These are phyloP conservation scores for Arizona elegans DNA, from an alignment of 2,113 vertebrate genomes.

Conservation along the genomic window DNA sequence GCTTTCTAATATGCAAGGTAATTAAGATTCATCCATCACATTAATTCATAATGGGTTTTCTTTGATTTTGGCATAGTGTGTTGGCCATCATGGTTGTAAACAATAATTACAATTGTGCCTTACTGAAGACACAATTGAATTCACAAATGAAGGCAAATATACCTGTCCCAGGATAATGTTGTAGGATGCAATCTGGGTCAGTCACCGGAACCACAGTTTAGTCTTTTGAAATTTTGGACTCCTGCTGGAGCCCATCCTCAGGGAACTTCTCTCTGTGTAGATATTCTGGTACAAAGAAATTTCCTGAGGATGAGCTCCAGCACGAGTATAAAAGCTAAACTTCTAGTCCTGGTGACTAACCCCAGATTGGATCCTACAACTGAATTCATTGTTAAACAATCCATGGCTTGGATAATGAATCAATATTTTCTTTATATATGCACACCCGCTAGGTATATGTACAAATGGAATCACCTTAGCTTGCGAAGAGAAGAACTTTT, in stretches of 20 bases:
- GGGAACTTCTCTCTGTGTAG: background rate
- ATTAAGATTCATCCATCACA: background rate
- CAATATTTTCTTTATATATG: background rate
- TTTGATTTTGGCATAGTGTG: background rate
- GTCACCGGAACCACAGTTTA: background rate
- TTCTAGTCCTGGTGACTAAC: background rate
- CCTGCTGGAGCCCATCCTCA: background rate
- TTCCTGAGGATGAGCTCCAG: background rate
- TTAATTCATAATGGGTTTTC: background rate
- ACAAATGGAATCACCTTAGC: constrained; percentile 66
- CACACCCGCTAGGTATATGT: background rate
- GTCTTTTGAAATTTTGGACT: background rate
- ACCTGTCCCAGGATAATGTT: background rate
- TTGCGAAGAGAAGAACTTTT: constrained; percentile 65
- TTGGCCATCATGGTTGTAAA: background rate
- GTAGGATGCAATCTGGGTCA: background rate
- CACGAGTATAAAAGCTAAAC: background rate
- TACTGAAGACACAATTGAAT: background rate
- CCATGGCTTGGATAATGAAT: background rate
- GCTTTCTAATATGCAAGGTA: background rate
- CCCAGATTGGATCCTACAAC: background rate
- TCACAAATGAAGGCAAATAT: background rate
- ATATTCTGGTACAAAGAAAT: too few species aligned
- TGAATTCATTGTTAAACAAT: background rate
- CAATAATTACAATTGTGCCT: background rate